Base-by-base conservation (phyloP, 2,888 invertebrate species). In the Diaperis boleti region DNA sequence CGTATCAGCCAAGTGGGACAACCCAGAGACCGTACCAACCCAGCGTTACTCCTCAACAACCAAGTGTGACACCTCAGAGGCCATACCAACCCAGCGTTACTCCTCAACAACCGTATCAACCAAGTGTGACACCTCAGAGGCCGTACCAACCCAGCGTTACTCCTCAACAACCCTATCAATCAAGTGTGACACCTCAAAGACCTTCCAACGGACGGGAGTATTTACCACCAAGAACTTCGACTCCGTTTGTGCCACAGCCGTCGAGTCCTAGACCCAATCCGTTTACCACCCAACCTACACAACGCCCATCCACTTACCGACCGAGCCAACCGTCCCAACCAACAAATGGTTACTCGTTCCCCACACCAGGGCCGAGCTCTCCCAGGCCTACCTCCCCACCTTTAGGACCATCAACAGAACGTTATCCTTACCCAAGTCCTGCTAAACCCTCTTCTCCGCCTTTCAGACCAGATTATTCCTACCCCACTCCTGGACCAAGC, bases 231-330 rank as follows among this genome's bases (percentile, higher is more conserved):
- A 45, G 37, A 26, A 14, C 60, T n/a, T 17, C 49, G 35, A 62
- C 63, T 47, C 66, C 18, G 13, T 41, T 29, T 41, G 47, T 47
- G 45, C 67, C 37, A 80, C 81, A 42, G 71, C 78, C 0, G 80
- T 80, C 1, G 78, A 80, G 59, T 82, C 52, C 37, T 7, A 42
- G 39, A 26, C 63, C 50, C 11, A 59, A 52, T 37, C 67, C 69
- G 39, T 70, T 60, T 41, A 56, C 64, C 33, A 68, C 63, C 54
- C 54, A 50, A 62, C 42, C 66, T 17, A 29, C 39, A 7, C 50
- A 50, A 1, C 57, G 42, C 6, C 50, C 42, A 13, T n/a, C n/a
- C n/a, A 35, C 52, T 68, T 41, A 52, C 20, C 37, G 39, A 26
- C n/a, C n/a, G n/a, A n/a, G n/a, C n/a, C 45, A 33, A 33, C 33